Evolutionary conservation across 2,113 vertebrate species (phyloP), one percentile per base, ranked within the genome.

Genomic region (Alosa alosa): DNA sequence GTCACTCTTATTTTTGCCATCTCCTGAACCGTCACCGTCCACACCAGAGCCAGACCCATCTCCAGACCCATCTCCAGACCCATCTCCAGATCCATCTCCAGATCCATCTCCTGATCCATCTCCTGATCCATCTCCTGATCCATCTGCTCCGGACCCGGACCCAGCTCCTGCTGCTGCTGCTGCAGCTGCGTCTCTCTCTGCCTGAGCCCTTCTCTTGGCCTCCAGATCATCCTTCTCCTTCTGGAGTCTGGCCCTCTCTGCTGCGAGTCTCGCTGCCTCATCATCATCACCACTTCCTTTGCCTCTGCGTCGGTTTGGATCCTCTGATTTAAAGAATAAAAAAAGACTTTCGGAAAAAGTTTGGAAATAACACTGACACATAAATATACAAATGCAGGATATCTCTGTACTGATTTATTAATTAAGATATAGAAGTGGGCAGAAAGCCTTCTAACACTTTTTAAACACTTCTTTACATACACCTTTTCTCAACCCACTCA

Each of bases 261-360:
- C 18, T 9, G 83, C 87, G 6, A 88, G 81, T 75, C 87, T 89
- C 44, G 13, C 86, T 81, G 88, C 75, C 10, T 86, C 82, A 50
- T 88, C 86, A n/a, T 89, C 55, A n/a, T 39, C 75, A 46, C 85
- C 84, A 4, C 31, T 57, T n/a, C 3, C 86, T 25, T 86, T 88
- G 9, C 86, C 55, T 89, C 91, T 91, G 11, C 52, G 36, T 9
- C 44, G 36, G n/a, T 90, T 86, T 84, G 88, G 88, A 91, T 94
- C 91, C 75, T 87, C 89, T 87, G 52, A 9, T 84, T 60, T 25
- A 85, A 15, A 55, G 68, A 44, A 60, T 22, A 39, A 18, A 17
- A 78, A 78, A 15, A 44, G 4, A 44, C 1, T 3, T 44, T 44
- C 41, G 4, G 41, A 44, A 44, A 44, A 44, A 44, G 41, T 44